phyloP scores from a whole-genome alignment of 2,888 invertebrate genomes.

The Octonoba sinensis region DNA sequence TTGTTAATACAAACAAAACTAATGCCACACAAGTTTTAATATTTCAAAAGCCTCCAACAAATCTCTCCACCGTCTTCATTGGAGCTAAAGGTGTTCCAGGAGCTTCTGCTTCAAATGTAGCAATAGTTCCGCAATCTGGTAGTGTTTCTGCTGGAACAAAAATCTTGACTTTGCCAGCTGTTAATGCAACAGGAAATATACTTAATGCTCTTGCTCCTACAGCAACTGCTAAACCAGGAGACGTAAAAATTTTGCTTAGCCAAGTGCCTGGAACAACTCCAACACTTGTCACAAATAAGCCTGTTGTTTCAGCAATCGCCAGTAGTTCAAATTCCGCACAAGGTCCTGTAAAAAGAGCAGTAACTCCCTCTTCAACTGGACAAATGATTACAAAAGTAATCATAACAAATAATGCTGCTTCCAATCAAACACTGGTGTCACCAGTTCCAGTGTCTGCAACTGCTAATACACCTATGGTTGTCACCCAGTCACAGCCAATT shows the following conservation, averaged over 20 bases:
- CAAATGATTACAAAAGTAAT: conserved; percentile 67
- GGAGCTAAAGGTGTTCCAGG: conserved; percentile 26
- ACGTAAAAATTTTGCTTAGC: conserved; percentile 50
- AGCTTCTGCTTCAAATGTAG: conserved; percentile 41
- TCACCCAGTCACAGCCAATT: conserved; percentile 62
- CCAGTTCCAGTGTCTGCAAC: conserved; percentile 59
- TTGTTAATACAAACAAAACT: conserved; percentile 28
- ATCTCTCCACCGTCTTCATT: conserved; percentile 26
- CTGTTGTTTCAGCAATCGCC: conserved; percentile 20
- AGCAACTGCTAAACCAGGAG: conserved; percentile 26
- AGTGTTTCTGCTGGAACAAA: conserved; percentile 29
- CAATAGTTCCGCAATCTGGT: conserved; percentile 38
- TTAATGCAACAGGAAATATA: conserved; percentile 40
- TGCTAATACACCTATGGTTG: conserved; percentile 34
- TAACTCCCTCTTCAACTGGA: conserved; percentile 46
- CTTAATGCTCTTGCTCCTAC: conserved; percentile 28
- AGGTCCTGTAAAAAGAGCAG: conserved; percentile 52
- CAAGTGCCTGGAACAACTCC: conserved; percentile 25
- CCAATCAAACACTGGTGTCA: conserved; percentile 67
- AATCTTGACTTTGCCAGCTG: conserved; percentile 67
- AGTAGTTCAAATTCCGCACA: conserved; percentile 14
- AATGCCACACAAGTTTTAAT: conserved; percentile 39
- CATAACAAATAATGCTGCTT: conserved; percentile 70
- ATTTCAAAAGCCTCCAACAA: conserved; percentile 45
- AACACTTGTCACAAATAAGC: conserved; percentile 40